Evolutionary conservation across 1,140 invertebrate genomes (phyloP).

Genomic region (Archivesica marissinica): DNA sequence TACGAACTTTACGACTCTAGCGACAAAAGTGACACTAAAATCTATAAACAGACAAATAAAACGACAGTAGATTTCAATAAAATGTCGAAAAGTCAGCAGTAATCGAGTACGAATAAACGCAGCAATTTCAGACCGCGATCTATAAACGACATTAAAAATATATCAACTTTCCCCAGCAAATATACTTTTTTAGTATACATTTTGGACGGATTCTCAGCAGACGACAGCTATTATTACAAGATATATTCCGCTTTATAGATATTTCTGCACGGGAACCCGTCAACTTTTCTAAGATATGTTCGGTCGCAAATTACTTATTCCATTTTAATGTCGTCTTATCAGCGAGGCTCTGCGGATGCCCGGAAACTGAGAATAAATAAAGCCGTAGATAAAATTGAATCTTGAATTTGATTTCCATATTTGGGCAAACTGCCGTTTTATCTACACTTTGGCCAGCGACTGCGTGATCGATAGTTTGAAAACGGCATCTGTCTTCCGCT

Average conservation of each 20-base stretch:
- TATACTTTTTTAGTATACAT: constrained; percentile 24
- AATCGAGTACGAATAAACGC: constrained; percentile 37
- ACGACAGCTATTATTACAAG: constrained; percentile 11
- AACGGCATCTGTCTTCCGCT: constrained; percentile 7
- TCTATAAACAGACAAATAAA: constrained; percentile 49
- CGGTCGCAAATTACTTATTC: constrained; percentile 21
- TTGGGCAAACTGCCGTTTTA: constrained; percentile 49
- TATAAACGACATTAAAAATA: constrained; percentile 56
- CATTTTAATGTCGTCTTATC: constrained; percentile 7
- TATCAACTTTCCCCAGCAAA: constrained; percentile 36
- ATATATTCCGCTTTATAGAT: constrained; percentile 26
- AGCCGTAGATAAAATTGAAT: constrained; percentile 58
- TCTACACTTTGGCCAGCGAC: constrained; percentile 9
- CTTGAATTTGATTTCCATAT: constrained; percentile 56
- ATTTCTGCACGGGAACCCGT: background rate
- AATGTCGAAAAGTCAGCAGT: constrained; percentile 49
- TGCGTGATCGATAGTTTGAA: constrained; percentile 43
- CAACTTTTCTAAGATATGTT: constrained; percentile 29
- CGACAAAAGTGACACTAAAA: constrained; percentile 49
- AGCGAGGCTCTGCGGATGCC: background rate
- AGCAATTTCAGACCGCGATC: background rate
- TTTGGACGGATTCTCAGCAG: constrained; percentile 23
- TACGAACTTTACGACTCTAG: constrained; percentile 34
- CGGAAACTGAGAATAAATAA: constrained; percentile 37
- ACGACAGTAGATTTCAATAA: constrained; percentile 62